A percentile compares a stretch with the other conserved stretches of the same genome.
phyloP scores from a whole-genome alignment of 2,797 vertebrate genomes.

The Garrulus glandarius region DNA sequence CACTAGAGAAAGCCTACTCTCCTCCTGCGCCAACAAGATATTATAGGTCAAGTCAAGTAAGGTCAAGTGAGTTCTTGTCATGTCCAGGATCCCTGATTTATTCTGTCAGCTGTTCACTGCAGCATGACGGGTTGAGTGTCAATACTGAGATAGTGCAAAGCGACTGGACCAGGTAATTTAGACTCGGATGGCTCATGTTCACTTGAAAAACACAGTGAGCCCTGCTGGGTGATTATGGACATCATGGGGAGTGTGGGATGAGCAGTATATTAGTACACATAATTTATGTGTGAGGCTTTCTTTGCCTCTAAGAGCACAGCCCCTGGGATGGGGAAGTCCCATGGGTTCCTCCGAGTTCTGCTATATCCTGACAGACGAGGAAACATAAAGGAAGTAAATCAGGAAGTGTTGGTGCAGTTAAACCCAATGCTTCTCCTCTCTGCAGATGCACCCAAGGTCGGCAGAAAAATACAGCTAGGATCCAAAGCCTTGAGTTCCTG shows the following conservation, averaged over 20 bases:
- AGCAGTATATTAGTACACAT: not conserved
- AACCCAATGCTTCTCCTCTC: not conserved
- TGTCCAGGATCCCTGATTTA: constrained; percentile 48
- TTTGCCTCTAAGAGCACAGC: not conserved
- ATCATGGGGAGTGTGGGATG: not conserved
- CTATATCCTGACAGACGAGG: not conserved
- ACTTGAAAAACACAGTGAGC: not conserved
- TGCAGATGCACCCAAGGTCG: not conserved
- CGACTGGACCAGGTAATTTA: not conserved
- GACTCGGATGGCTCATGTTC: not conserved
- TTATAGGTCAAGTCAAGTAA: constrained; percentile 63
- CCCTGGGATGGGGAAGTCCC: not conserved
- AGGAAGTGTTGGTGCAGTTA: not conserved
- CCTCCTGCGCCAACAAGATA: not conserved
- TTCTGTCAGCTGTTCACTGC: constrained; percentile 52
- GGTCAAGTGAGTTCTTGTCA: constrained; percentile 59
- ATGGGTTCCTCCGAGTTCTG: not conserved
- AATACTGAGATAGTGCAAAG: not conserved
- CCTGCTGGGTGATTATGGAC: constrained; percentile 45
- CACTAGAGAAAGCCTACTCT: constrained; percentile 35
- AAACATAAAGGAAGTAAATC: not conserved
- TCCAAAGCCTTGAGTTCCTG: not conserved
- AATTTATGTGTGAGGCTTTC: not conserved
- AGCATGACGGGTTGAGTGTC: not conserved
- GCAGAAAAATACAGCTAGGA: not conserved